Percentiles rank a stretch among this genome's conserved stretches.
Conservation (phyloP, 2,888 invertebrate genomes). For the Drosophila algonquin region DNA sequence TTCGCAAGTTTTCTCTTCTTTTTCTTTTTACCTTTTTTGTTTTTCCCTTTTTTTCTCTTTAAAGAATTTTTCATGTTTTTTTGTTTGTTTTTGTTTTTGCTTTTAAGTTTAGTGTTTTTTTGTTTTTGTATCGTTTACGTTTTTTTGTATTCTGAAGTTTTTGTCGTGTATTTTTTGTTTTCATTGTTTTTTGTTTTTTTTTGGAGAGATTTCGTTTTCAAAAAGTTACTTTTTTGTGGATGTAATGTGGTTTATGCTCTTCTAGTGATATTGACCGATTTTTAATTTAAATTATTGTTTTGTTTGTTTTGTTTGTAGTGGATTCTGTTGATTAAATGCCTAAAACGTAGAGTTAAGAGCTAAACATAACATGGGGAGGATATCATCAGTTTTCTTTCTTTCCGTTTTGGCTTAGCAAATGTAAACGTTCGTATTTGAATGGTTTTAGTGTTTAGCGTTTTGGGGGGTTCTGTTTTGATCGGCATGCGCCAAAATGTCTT, state of each 20-base stretch:
- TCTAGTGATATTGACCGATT: slow-evolving; percentile 51
- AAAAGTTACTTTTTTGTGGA: slow-evolving; percentile 55
- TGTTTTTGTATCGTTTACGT: slow-evolving; percentile 42
- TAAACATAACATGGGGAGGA: slow-evolving; percentile 72
- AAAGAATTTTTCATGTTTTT: slow-evolving; percentile 70
- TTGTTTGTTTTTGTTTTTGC: slow-evolving; percentile 62
- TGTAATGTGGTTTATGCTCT: slow-evolving; percentile 46
- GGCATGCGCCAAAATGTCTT: slow-evolving; percentile 74
- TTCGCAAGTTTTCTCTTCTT: slow-evolving; percentile 56
- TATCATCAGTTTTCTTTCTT: slow-evolving; percentile 56
- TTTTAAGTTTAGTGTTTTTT: slow-evolving; percentile 57
- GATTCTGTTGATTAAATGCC: slow-evolving; percentile 66
- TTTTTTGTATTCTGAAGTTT: slow-evolving; percentile 35
- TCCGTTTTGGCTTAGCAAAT: slow-evolving; percentile 68
- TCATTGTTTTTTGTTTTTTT: slow-evolving; percentile 35
- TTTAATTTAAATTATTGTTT: slow-evolving; percentile 44
- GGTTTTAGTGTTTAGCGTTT: slow-evolving; percentile 34
- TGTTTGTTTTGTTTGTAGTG: slow-evolving; percentile 37
- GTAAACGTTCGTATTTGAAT: slow-evolving; percentile 59
- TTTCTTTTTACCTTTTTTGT: slow-evolving; percentile 34
- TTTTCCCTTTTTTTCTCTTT: slow-evolving; percentile 58
- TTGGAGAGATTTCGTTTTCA: slow-evolving; percentile 80
- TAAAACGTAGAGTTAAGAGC: slow-evolving; percentile 71
- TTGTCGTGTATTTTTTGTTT: slow-evolving; percentile 38
- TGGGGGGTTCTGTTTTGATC: slow-evolving; percentile 42